Evolutionary conservation across 1,140 invertebrate genomes (phyloP).

Genomic region (Drosophila pachea): DNA sequence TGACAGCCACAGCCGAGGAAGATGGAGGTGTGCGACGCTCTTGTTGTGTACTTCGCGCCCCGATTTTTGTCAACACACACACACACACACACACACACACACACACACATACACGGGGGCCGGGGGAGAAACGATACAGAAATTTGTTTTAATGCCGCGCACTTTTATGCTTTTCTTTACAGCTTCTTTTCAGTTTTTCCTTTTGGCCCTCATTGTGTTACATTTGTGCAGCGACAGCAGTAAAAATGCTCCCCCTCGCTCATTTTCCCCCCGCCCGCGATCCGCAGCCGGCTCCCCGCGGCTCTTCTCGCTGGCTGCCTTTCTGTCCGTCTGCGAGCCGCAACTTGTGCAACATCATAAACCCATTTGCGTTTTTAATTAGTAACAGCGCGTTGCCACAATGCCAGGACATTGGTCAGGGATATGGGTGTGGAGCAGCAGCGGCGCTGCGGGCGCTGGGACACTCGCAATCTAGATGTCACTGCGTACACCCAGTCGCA

Average conservation of each 20-base stretch:
- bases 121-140: constrained; percentile 37
- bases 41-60: constrained; percentile 61
- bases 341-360: constrained; percentile 76
- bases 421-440: constrained; percentile 34
- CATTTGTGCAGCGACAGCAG: constrained; percentile 72
- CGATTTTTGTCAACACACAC: constrained; percentile 33
- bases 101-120: background rate
- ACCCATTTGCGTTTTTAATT: constrained; percentile 77
- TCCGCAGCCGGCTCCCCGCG: too few species aligned
- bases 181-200: constrained; percentile 62
- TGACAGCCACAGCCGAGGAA: too few species aligned
- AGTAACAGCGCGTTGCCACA: constrained; percentile 60
- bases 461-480: constrained; percentile 47
- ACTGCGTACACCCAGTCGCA: constrained; percentile 18
- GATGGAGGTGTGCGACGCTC: constrained; percentile 29
- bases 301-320: background rate
- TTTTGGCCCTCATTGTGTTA: constrained; percentile 38
- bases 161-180: constrained; percentile 71
- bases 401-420: constrained; percentile 54
- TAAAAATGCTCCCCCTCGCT: constrained; percentile 46
- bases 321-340: constrained; percentile 42
- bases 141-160: constrained; percentile 72
- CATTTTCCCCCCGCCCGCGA: too few species aligned
- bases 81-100: background rate
- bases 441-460: background rate